A percentile compares a stretch with the other conserved stretches of the same genome.
Evolutionary conservation across 2,113 vertebrate species (phyloP).

Genomic region (Raphicerus campestris): DNA sequence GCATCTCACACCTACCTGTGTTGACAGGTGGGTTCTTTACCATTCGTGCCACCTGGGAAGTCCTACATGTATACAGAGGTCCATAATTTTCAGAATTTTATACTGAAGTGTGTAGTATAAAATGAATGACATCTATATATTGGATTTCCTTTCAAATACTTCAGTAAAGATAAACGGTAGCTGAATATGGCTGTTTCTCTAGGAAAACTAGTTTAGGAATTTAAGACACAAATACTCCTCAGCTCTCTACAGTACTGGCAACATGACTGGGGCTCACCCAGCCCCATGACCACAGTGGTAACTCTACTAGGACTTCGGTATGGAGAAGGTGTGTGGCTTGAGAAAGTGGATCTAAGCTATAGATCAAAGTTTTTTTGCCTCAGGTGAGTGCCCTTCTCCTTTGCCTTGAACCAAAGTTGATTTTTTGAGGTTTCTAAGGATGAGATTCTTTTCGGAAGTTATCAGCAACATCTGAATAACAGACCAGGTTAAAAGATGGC

Average conservation of each 20-base stretch:
- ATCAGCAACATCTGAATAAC: background rate
- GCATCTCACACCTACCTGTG: background rate
- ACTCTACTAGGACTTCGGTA: background rate
- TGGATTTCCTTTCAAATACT: background rate
- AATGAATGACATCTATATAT: background rate
- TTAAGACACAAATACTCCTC: background rate
- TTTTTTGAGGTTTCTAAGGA: background rate
- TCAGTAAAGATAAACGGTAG: background rate
- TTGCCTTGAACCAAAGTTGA: background rate
- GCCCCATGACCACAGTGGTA: background rate
- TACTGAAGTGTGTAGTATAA: background rate
- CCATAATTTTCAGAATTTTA: background rate
- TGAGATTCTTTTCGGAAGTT: background rate
- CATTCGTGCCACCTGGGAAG: background rate
- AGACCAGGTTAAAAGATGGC: background rate
- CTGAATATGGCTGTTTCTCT: background rate
- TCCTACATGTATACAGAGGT: background rate
- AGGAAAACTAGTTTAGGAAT: background rate
- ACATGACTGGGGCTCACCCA: background rate
- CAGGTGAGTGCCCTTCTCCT: background rate
- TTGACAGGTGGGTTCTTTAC: background rate
- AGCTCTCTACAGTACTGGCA: background rate
- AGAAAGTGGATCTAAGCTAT: background rate
- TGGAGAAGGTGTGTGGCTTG: background rate
- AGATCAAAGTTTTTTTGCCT: slow-evolving; percentile 17